Percentiles rank a stretch among this genome's conserved stretches.
phyloP scores from a whole-genome alignment of 2,797 vertebrate species.

The Sebastes glaucus region DNA sequence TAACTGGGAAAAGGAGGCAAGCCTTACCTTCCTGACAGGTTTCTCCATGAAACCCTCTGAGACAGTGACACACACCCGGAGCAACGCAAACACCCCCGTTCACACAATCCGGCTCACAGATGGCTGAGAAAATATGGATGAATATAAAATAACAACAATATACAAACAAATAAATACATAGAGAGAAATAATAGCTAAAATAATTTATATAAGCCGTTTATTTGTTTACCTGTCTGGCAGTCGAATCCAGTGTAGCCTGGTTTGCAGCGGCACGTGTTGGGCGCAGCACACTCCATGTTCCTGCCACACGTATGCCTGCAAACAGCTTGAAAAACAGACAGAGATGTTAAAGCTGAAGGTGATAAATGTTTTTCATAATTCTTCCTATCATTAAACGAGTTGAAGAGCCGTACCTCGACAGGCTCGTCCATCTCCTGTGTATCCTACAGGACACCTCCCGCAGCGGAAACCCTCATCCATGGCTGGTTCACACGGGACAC shows the following conservation, averaged over 20 bases:
- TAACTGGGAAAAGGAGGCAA: neutral
- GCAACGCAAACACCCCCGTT: conserved; percentile 62
- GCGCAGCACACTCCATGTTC: conserved; percentile 82
- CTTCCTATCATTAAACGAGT: neutral
- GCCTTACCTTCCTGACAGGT: conserved; percentile 72
- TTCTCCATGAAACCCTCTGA: conserved; percentile 73
- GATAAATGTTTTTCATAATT: neutral
- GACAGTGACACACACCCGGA: conserved; percentile 72
- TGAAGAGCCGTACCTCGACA: conserved; percentile 79
- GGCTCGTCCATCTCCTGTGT: conserved; percentile 75
- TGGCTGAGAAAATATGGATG: conserved; percentile 27
- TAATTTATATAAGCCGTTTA: fast-evolving
- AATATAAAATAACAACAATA: neutral
- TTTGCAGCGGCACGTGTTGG: conserved; percentile 81
- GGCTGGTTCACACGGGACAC: conserved; percentile 69
- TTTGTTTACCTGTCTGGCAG: conserved; percentile 73
- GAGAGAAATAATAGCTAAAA: neutral
- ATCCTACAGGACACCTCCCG: conserved; percentile 82
- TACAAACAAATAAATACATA: neutral
- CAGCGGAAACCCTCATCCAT: conserved; percentile 64
- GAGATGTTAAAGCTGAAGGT: neutral
- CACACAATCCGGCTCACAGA: conserved; percentile 69
- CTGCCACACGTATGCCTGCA: conserved; percentile 77
- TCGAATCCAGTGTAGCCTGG: conserved; percentile 71
- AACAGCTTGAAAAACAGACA: conserved; percentile 67